These are phyloP conservation scores for Sinocyclocheilus anshuiensis DNA, from an alignment of 2,113 vertebrate species.

Conservation along the genomic window DNA sequence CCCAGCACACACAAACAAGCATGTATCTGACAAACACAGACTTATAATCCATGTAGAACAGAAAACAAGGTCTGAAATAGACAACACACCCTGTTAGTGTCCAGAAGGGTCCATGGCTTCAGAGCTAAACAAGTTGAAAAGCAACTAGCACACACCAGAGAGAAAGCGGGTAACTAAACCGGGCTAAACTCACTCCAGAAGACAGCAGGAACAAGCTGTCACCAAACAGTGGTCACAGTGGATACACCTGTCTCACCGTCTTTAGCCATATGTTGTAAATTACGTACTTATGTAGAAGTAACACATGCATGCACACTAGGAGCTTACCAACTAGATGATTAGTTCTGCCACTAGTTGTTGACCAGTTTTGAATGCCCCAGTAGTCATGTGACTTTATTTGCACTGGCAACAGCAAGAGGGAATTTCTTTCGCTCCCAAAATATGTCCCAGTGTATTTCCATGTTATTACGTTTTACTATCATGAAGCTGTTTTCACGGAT, in stretches of 20 bases:
- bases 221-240: background rate
- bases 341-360: background rate
- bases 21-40: slow-evolving; percentile 3
- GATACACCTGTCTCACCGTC: slow-evolving; percentile 16
- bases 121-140: background rate
- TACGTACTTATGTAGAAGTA: background rate
- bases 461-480: background rate
- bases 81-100: background rate
- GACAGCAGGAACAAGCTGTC: slow-evolving; percentile 21
- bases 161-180: slow-evolving; percentile 1
- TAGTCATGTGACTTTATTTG: background rate
- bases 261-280: slow-evolving; percentile 17
- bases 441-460: background rate
- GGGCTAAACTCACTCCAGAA: background rate
- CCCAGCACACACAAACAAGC: slow-evolving; percentile 22
- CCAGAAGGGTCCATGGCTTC: background rate
- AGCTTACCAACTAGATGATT: background rate
- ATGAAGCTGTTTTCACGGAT: background rate
- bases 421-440: background rate
- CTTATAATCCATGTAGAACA: slow-evolving; percentile 33
- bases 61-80: slow-evolving; percentile 26
- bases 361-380: background rate
- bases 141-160: background rate
- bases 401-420: background rate
- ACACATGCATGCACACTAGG: slow-evolving; percentile 10